phyloP scores from a whole-genome alignment of 2,113 vertebrate species.

The Muntiacus reevesi region DNA sequence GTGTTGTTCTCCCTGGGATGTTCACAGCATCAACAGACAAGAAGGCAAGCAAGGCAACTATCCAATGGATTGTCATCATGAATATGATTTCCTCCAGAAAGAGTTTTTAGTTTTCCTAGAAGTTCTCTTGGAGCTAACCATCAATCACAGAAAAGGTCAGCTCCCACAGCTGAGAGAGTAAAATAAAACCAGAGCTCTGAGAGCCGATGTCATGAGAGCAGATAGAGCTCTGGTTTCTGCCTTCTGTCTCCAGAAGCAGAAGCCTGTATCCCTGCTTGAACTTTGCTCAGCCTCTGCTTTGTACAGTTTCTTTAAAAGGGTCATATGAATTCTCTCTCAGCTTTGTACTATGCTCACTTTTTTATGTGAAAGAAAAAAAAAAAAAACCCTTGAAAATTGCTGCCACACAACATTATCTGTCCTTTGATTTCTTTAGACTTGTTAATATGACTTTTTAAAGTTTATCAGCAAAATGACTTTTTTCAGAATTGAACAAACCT shows the following conservation, averaged over 20 bases:
- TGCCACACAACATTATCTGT: not conserved
- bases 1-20: not conserved
- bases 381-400: not conserved
- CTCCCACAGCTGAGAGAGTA: not conserved
- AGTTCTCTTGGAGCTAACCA: not conserved
- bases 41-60: not conserved
- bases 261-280: not conserved
- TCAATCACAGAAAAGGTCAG: slow-evolving; percentile 6
- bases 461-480: not conserved
- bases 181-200: not conserved
- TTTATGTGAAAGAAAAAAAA: not conserved
- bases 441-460: not conserved
- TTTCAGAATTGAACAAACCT: not conserved
- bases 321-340: not conserved
- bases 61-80: not conserved
- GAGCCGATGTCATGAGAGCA: not conserved
- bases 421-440: not conserved
- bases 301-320: not conserved
- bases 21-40: not conserved
- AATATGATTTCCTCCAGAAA: not conserved
- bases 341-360: not conserved
- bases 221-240: not conserved
- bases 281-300: not conserved
- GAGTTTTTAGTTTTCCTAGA: slow-evolving; percentile 19
- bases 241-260: not conserved